phyloP scores from a whole-genome alignment of 2,113 vertebrate genomes.

The Macaca nemestrina region DNA sequence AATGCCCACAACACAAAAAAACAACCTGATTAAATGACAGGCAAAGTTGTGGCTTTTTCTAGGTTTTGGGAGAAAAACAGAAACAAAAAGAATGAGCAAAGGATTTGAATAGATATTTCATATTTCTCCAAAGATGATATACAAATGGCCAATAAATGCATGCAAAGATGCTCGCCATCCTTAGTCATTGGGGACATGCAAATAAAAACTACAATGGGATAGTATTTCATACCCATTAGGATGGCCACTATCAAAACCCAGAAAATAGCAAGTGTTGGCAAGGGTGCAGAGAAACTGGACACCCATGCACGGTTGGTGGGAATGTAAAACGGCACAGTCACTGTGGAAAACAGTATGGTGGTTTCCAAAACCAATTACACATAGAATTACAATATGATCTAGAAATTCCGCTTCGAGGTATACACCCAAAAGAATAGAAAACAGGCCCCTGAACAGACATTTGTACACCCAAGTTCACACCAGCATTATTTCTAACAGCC shows the following conservation, averaged over 20 bases:
- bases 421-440: background rate
- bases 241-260: background rate
- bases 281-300: background rate
- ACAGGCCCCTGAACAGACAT: background rate
- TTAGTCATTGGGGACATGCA: background rate
- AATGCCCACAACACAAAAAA: background rate
- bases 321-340: background rate
- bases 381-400: background rate
- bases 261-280: background rate
- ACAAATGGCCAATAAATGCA: background rate
- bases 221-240: background rate
- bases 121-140: background rate
- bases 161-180: background rate
- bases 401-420: background rate
- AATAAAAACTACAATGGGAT: background rate
- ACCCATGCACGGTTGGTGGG: background rate
- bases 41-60: no score
- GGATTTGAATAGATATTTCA: background rate
- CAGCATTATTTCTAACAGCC: background rate
- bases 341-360: background rate
- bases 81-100: background rate
- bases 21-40: background rate
- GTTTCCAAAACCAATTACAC: background rate
- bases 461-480: background rate
- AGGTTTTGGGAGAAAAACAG: no score